Base-by-base conservation (phyloP, 37 sponge, comb jelly and placozoan species). In the Diacarnus erythraeanus region DNA sequence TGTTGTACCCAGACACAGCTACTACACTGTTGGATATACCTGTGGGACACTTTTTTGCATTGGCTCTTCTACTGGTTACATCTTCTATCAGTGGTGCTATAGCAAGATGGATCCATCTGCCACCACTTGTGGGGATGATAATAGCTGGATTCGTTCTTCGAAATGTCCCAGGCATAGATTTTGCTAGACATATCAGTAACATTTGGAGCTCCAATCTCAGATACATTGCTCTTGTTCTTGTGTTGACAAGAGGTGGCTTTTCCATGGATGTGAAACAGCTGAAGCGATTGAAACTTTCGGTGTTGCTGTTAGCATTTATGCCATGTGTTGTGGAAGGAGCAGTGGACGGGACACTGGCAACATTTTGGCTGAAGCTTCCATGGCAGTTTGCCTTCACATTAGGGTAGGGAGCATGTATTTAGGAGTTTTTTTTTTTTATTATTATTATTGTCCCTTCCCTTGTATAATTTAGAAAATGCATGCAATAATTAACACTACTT, bases 61-160 rank as follows among this genome's bases (percentile, higher is more conserved):
- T 93, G 25, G 61, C 76, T 20, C 54, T 88, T 35, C 72, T 95
- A 57, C 39, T 81, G 1, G 78, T 88, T 22, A 57, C 72, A 0
- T 64, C 93, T 15, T 57, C 87, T 1, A 31, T 89, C 15, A 42
- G 72, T 67, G 96, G 96, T 18, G 91, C 83, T 80, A 40, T 92
- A 21, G 93, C 81, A n/a, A 76, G 78, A 36, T 26, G 75, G 25
- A 25, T 92, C 33, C 69, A 72, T 30, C 81, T 91, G 2, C 98
- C 98, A 3, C 91, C 95, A 35, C 78, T 97, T 27, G 51, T 94
- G 22, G 98, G 98, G 4, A 97, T 97, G 98, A 72, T 97, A 42
- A n/a, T 97, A 6, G 98, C 86, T 47, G 98, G 98, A 3, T 78
- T 97, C 54, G 68, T 91, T 12, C 69, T 91, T 8, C 79, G 84